Percentiles rank a stretch among this genome's conserved stretches.
phyloP scores from a whole-genome alignment of 2,113 vertebrate species.

The Serilophus lunatus region DNA sequence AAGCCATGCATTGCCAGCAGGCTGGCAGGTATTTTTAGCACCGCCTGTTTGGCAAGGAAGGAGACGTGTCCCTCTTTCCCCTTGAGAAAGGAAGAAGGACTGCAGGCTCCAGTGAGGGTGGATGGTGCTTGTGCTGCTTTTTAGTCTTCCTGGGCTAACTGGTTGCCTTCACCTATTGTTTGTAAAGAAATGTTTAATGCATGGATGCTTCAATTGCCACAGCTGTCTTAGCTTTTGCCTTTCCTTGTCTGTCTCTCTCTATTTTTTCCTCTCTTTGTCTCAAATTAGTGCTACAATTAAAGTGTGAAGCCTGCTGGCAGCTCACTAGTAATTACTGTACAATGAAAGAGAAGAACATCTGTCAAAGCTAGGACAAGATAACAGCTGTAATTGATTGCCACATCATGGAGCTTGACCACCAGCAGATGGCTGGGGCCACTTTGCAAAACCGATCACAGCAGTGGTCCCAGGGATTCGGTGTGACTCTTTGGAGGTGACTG shows the following conservation, averaged over 20 bases:
- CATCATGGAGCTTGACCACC: constrained; percentile 65
- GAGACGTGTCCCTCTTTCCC: background rate
- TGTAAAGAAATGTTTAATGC: constrained; percentile 22
- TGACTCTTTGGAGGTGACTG: background rate
- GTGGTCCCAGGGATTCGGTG: background rate
- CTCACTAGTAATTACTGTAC: constrained; percentile 71
- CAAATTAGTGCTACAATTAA: constrained; percentile 70
- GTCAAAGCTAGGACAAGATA: constrained; percentile 69
- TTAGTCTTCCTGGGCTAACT: background rate
- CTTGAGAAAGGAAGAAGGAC: background rate
- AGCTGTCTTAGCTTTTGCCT: constrained; percentile 47
- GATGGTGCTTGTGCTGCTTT: background rate
- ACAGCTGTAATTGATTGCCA: constrained; percentile 75
- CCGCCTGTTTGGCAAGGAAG: constrained; percentile 17
- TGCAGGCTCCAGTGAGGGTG: background rate
- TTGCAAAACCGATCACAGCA: background rate
- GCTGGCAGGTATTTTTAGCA: constrained; percentile 49
- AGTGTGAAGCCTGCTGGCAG: constrained; percentile 72
- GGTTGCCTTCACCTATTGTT: background rate
- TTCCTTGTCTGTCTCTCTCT: constrained; percentile 39
- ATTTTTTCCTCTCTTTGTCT: constrained; percentile 63
- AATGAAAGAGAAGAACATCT: constrained; percentile 69
- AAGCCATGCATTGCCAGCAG: background rate
- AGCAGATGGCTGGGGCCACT: constrained; percentile 63
- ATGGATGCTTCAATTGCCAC: background rate